These are phyloP conservation scores for Drosophila bunnanda DNA, from an alignment of 2,888 invertebrate genomes.

Conservation along the genomic window DNA sequence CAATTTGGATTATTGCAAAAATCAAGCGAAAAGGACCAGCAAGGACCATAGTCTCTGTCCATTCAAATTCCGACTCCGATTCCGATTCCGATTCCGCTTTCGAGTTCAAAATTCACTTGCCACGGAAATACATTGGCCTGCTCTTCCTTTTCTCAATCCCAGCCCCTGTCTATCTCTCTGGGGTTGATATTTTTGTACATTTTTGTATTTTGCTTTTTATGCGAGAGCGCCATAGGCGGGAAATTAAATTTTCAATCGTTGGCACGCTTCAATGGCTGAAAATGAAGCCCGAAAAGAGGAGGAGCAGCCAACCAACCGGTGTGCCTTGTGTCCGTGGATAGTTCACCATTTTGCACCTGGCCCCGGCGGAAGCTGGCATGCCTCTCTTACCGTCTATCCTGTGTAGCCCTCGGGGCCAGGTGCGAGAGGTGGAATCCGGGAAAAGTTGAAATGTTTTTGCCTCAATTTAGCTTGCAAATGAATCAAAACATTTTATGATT, in stretches of 20 bases:
- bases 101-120: slow-evolving; percentile 47
- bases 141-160: slow-evolving; percentile 16
- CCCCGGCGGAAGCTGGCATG: slow-evolving; percentile 30
- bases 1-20: slow-evolving; percentile 78
- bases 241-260: slow-evolving; percentile 80
- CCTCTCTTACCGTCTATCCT: slow-evolving; percentile 1
- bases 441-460: slow-evolving; percentile 43
- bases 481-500: slow-evolving; percentile 45
- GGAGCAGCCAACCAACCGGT: slow-evolving; percentile 1
- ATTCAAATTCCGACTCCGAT: slow-evolving; percentile 28
- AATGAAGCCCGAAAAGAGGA: slow-evolving; percentile 30
- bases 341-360: slow-evolving; percentile 14
- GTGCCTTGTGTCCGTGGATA: slow-evolving; percentile 18
- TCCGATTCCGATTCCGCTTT: slow-evolving; percentile 40
- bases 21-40: slow-evolving; percentile 48
- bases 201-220: slow-evolving; percentile 25
- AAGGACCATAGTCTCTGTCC: not conserved
- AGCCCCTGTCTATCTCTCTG: not conserved
- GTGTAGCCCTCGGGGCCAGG: slow-evolving; percentile 16
- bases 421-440: slow-evolving; percentile 18
- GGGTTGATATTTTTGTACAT: too few species aligned
- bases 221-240: slow-evolving; percentile 65
- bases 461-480: slow-evolving; percentile 46
- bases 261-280: slow-evolving; percentile 68
- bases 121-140: slow-evolving; percentile 69